Evolutionary conservation across 2,797 vertebrate genomes (phyloP).

Genomic region (Semotilus atromaculatus): DNA sequence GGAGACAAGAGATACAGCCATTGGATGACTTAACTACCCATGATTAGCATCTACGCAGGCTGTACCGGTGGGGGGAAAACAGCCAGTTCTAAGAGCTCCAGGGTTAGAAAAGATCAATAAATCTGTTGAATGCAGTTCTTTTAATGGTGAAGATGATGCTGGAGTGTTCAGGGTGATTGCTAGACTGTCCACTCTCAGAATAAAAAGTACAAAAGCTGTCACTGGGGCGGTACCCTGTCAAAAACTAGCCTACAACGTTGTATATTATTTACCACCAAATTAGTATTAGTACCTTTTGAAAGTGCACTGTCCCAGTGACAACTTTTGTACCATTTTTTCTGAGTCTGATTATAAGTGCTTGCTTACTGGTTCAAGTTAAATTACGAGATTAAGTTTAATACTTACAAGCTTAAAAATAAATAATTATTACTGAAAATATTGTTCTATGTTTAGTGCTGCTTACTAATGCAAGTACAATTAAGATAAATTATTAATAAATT

Average conservation of each 20-base stretch:
- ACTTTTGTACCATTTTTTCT: background rate
- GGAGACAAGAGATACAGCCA: conserved; percentile 44
- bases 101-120: background rate
- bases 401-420: background rate
- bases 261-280: background rate
- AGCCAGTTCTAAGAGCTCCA: background rate
- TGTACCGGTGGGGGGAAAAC: background rate
- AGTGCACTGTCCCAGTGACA: too few species aligned
- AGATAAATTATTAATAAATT: background rate
- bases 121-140: background rate
- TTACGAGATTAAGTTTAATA: background rate
- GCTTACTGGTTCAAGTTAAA: background rate
- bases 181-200: background rate
- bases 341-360: too few species aligned
- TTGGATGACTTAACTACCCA: conserved; percentile 31
- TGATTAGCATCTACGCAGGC: conserved; percentile 45
- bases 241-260: background rate
- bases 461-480: background rate
- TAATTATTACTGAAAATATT: background rate
- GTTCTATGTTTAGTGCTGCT: background rate
- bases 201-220: background rate
- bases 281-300: background rate
- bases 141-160: background rate
- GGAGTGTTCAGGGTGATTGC: too few species aligned
- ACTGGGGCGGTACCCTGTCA: background rate